phyloP scores from a whole-genome alignment of 1,140 invertebrate genomes.

The Eumeta japonica region DNA sequence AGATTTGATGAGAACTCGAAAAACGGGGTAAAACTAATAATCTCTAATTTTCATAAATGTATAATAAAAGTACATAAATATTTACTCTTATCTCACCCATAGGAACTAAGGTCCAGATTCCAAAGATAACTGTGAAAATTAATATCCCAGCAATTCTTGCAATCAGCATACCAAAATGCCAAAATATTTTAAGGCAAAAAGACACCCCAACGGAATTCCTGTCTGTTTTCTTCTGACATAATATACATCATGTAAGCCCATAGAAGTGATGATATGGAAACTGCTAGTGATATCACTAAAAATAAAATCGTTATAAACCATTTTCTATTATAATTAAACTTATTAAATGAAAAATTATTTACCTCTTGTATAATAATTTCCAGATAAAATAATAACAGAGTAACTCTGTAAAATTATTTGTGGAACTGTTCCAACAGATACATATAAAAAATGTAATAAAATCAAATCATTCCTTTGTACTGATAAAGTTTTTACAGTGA shows the following conservation, averaged over 20 bases:
- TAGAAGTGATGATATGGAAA: slow-evolving; percentile 42
- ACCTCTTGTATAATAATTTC: slow-evolving; percentile 50
- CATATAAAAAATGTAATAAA: slow-evolving; percentile 45
- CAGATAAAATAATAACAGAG: slow-evolving; percentile 38
- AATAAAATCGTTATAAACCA: slow-evolving; percentile 11
- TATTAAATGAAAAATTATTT: slow-evolving; percentile 3
- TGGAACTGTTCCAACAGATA: slow-evolving; percentile 46
- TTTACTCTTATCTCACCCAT: slow-evolving; percentile 34
- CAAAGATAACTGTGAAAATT: slow-evolving; percentile 42
- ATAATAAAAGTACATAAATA: too few species aligned
- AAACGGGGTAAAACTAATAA: neutral
- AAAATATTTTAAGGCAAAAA: slow-evolving; percentile 31
- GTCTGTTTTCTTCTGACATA: too few species aligned
- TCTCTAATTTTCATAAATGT: too few species aligned
- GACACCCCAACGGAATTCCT: too few species aligned
- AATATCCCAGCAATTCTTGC: slow-evolving; percentile 40
- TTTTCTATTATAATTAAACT: slow-evolving; percentile 1
- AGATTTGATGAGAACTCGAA: neutral
- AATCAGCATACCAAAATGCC: slow-evolving; percentile 45
- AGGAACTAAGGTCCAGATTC: slow-evolving; percentile 43
- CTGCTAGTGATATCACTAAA: slow-evolving; percentile 46
- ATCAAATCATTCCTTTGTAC: slow-evolving; percentile 45
- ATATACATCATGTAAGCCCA: slow-evolving; percentile 48
- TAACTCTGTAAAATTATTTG: slow-evolving; percentile 49
- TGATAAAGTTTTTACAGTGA: slow-evolving; percentile 36